These are phyloP conservation scores for Carposina sasakii DNA, from an alignment of 1,140 invertebrate species.

Conservation along the genomic window DNA sequence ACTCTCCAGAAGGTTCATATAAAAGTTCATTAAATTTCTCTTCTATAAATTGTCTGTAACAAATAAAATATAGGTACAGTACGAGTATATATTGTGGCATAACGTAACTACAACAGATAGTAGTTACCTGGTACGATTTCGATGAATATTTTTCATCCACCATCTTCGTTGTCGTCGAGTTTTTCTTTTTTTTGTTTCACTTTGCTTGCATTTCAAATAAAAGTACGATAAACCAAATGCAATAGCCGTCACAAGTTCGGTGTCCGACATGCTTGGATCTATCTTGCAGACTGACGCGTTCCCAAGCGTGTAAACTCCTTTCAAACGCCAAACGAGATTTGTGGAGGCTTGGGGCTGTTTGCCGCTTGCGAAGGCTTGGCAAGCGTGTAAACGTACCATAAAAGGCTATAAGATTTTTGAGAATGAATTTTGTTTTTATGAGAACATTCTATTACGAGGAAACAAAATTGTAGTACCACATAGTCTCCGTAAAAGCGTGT, in stretches of 20 bases:
- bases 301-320: slow-evolving; percentile 7
- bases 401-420: neutral
- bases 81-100: slow-evolving; percentile 1
- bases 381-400: too few relatives aligned
- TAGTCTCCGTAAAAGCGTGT: neutral
- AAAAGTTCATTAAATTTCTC: slow-evolving; percentile 11
- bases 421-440: neutral
- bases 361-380: too few relatives aligned
- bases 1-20: slow-evolving; percentile 17
- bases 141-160: slow-evolving; percentile 22
- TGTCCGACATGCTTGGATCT: slow-evolving; percentile 13
- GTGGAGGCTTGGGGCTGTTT: neutral
- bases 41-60: slow-evolving; percentile 5
- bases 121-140: slow-evolving; percentile 22
- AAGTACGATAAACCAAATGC: slow-evolving; percentile 12
- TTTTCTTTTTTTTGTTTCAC: neutral
- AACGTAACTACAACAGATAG: slow-evolving; percentile 9
- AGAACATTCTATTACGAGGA: neutral
- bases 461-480: neutral
- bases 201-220: slow-evolving; percentile 8
- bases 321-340: too few relatives aligned
- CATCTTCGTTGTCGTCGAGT: slow-evolving; percentile 8
- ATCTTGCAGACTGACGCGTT: slow-evolving; percentile 13
- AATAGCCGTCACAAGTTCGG: slow-evolving; percentile 15
- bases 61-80: slow-evolving; percentile 5